Percentiles rank a stretch among this genome's conserved stretches.
These are phyloP conservation scores for Phrynocephalus guinanensis DNA, from an alignment of 2,797 vertebrate genomes.

Conservation along the genomic window DNA sequence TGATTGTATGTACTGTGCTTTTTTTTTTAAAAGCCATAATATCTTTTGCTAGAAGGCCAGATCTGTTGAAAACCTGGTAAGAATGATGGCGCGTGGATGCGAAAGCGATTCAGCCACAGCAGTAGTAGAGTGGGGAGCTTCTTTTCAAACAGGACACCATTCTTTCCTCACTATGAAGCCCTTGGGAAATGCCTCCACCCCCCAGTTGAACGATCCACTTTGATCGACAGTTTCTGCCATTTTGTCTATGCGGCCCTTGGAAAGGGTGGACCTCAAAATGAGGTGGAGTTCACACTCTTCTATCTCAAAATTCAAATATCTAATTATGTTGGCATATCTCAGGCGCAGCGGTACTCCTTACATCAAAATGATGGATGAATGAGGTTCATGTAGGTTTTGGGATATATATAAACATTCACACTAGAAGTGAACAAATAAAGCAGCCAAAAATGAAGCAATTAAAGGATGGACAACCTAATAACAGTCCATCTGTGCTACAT, in stretches of 20 bases:
- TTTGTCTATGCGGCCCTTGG: background rate
- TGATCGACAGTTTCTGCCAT: background rate
- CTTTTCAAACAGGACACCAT: background rate
- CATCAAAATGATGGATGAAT: background rate
- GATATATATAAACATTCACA: too few species aligned
- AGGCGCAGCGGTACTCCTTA: background rate
- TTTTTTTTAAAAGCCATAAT: background rate
- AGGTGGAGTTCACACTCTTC: background rate
- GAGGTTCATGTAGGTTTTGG: background rate
- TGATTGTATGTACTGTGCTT: background rate
- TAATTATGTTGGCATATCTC: background rate
- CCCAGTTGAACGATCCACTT: background rate
- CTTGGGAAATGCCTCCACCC: background rate
- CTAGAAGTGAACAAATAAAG: too few species aligned
- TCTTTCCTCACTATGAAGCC: background rate
- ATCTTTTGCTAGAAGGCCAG: background rate
- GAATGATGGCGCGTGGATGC: background rate
- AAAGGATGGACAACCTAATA: too few species aligned
- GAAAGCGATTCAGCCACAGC: background rate
- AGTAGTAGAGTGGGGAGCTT: background rate
- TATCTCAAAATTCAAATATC: background rate
- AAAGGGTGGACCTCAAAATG: background rate
- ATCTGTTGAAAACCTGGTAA: conserved; percentile 16
- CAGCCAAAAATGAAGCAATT: too few species aligned
- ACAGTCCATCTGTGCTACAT: too few species aligned